These are phyloP conservation scores for Hyperopisus bebe DNA, from an alignment of 2,113 vertebrate species.

Conservation along the genomic window DNA sequence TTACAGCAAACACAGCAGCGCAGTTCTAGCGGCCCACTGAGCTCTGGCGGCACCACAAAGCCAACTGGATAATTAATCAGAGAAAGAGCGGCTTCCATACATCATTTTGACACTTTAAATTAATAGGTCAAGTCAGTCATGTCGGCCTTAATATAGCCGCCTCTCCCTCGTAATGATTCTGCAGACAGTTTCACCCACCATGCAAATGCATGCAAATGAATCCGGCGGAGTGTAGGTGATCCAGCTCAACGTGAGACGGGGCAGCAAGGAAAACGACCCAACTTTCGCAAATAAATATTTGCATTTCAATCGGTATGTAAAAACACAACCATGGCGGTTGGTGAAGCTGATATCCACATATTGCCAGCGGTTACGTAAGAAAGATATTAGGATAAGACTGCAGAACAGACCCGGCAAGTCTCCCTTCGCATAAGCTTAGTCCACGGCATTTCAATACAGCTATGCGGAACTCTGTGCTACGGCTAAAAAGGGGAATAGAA, in stretches of 20 bases:
- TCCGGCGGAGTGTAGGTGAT: neutral
- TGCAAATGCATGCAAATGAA: conserved; percentile 2
- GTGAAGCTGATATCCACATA: neutral
- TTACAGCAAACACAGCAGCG: neutral
- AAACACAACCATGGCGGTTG: neutral
- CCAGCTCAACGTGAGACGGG: neutral
- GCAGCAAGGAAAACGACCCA: neutral
- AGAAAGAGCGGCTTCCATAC: conserved; percentile 8
- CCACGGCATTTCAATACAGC: neutral
- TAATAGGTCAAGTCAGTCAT: conserved; percentile 16
- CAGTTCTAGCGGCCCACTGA: neutral
- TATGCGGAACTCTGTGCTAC: neutral
- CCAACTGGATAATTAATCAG: conserved; percentile 20
- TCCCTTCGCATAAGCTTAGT: neutral
- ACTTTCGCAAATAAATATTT: neutral
- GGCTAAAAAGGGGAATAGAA: neutral
- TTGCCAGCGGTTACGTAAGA: neutral
- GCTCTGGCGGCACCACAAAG: neutral
- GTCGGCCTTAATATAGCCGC: conserved; percentile 11
- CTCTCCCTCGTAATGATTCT: conserved; percentile 8
- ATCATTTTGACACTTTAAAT: conserved; percentile 19
- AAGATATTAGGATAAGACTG: neutral
- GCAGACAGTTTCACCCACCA: neutral
- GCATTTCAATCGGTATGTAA: neutral
- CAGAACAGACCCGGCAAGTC: neutral